Conservation (phyloP, 1,140 invertebrate genomes). For the Leptinotarsa lineolata region DNA sequence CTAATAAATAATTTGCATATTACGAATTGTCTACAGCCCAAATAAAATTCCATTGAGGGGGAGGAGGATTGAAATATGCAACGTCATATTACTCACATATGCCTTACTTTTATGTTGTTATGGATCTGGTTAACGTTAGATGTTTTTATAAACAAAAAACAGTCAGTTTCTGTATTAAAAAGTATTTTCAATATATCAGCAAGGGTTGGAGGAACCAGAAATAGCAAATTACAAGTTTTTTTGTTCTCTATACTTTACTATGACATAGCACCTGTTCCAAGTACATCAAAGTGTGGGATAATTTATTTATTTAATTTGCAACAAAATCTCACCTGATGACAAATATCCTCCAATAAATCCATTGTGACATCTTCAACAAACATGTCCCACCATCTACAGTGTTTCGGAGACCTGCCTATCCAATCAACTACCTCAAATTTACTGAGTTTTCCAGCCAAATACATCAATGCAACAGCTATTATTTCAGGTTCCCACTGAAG, state of each 20-base stretch:
- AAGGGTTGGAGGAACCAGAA: too few relatives aligned
- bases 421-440: slow-evolving; percentile 96
- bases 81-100: too few relatives aligned
- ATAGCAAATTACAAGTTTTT: too few relatives aligned
- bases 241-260: background rate
- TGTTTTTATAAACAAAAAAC: too few relatives aligned
- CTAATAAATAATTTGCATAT: too few relatives aligned
- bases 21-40: too few relatives aligned
- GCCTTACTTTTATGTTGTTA: too few relatives aligned
- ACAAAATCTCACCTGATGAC: slow-evolving; percentile 75
- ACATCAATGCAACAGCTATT: slow-evolving; percentile 96
- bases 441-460: slow-evolving; percentile 92
- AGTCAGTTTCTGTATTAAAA: too few relatives aligned
- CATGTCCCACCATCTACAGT: slow-evolving; percentile 97
- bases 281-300: background rate
- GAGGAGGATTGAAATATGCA: too few relatives aligned
- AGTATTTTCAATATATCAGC: too few relatives aligned
- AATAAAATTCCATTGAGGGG: too few relatives aligned
- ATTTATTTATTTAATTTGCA: background rate
- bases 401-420: slow-evolving; percentile 79
- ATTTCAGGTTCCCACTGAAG: slow-evolving; percentile 99
- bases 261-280: background rate
- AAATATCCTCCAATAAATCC: slow-evolving; percentile 95
- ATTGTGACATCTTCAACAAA: slow-evolving; percentile 95
- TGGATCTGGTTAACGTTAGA: too few relatives aligned